A percentile compares a stretch with the other conserved stretches of the same genome.
These are phyloP conservation scores for Girardinus metallicus DNA, from an alignment of 2,797 vertebrate genomes.

Conservation along the genomic window DNA sequence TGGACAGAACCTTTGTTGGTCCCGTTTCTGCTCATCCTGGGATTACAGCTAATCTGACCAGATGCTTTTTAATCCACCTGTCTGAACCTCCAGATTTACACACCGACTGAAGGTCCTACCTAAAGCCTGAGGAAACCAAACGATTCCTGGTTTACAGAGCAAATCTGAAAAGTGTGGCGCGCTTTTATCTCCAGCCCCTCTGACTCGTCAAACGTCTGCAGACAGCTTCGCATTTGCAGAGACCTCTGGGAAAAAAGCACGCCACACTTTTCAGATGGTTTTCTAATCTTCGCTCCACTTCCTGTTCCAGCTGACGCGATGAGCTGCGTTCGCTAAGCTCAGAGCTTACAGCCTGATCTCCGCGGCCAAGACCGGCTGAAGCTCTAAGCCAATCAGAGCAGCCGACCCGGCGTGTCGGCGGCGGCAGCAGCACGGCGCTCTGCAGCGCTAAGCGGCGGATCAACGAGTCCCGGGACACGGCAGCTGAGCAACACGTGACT, in stretches of 20 bases:
- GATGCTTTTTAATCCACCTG: not conserved
- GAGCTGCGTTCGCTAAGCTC: not conserved
- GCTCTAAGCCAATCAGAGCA: not conserved
- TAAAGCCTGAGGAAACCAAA: not conserved
- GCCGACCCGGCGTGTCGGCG: not conserved
- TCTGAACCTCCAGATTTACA: not conserved
- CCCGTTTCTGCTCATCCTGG: not conserved
- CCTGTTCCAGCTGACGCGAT: not conserved
- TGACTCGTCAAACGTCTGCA: not conserved
- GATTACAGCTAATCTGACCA: not conserved
- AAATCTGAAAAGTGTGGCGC: not conserved
- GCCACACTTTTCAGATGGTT: not conserved
- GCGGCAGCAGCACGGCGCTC: not conserved
- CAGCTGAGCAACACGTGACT: constrained; percentile 17
- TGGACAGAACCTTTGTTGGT: not conserved
- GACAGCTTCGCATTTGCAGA: not conserved
- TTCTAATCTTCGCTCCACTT: not conserved
- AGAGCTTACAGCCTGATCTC: not conserved
- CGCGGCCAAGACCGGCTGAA: not conserved
- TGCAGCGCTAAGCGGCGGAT: constrained; percentile 14
- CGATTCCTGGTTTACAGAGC: not conserved
- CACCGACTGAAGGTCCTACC: not conserved
- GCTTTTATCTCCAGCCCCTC: not conserved
- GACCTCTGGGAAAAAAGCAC: not conserved
- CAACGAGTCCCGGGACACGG: not conserved